Evolutionary conservation across 2,888 invertebrate species (phyloP), one percentile per base, ranked within the genome.

Genomic region (Bombylius major): DNA sequence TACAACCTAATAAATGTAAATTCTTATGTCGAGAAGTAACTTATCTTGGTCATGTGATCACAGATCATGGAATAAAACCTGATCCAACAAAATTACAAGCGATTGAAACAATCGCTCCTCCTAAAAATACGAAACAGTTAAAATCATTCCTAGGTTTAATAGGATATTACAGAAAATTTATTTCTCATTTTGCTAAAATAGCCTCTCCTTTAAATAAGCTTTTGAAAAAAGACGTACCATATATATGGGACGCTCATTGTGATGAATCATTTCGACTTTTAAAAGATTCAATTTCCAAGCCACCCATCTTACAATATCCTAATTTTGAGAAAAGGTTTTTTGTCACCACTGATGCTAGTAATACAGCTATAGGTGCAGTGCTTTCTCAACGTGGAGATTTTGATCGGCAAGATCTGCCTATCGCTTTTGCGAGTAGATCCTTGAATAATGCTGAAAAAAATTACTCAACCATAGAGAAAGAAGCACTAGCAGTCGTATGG

Each of bases 401-500:
- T 47, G 23, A 23, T 23, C 23, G 23, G 23, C 23, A 23, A 23
- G 62, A 65, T 36, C 45, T 58, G 55, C 64, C 65, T 7, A 60
- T 67, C 11, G 63, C 64, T 14, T 67, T 61, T 56, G 62, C 64
- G 0, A 61, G 60, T 13, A 33, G 64, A 48, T 64, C 60, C 6
- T 49, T 66, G 11, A 66, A 61, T 47, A 57, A 55, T 7, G 59
- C 62, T 2, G 64, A 66, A 57, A 47, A 42, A 33, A 64, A 62
- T 32, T 67, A 67, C 53, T 56, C 59, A 1, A 63, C 64, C 0
- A 63, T 61, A 4, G 64, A 66, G 53, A 63, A 61, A 48, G 66
- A 67, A 61, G 50, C 63, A 4, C 32, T 63, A 12, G 23, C 23
- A 23, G 23, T 23, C 3, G 54, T 65, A 3, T 61, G 57, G 55